These are phyloP conservation scores for Scaptodrosophila latifasciaeformis DNA, from an alignment of 2,888 invertebrate species.

Conservation along the genomic window DNA sequence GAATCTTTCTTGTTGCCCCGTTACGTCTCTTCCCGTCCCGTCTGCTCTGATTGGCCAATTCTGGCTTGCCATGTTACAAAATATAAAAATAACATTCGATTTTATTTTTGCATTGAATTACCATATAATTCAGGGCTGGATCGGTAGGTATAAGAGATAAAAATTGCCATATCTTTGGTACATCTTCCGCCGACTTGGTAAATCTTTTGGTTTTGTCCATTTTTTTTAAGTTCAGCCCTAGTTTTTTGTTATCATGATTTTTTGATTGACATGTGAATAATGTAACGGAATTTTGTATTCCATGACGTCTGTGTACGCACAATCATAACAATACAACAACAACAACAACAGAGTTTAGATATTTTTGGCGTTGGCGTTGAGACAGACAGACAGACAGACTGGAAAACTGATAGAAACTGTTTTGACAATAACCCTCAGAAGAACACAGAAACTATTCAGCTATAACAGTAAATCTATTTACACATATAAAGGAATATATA, in stretches of 20 bases:
- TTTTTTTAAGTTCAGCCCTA: too few species aligned
- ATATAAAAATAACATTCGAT: slow-evolving; percentile 28
- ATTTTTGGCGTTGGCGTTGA: too few species aligned
- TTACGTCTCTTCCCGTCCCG: slow-evolving; percentile 22
- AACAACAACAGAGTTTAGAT: not conserved
- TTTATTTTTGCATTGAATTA: slow-evolving; percentile 23
- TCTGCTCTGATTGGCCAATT: slow-evolving; percentile 44
- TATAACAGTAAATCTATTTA: too few species aligned
- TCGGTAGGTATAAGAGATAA: too few species aligned
- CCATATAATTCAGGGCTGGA: not conserved
- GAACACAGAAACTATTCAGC: too few species aligned
- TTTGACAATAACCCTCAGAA: not conserved
- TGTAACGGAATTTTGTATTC: slow-evolving; percentile 23
- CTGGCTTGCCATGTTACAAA: slow-evolving; percentile 9
- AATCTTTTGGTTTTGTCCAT: too few species aligned
- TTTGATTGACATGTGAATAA: slow-evolving; percentile 32
- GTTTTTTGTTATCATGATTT: not conserved
- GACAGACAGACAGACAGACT: not conserved
- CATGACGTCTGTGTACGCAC: slow-evolving; percentile 6
- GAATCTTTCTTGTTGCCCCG: slow-evolving; percentile 43
- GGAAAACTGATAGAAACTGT: too few species aligned
- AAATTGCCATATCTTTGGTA: too few species aligned
- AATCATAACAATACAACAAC: slow-evolving; percentile 5
- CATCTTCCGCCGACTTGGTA: too few species aligned
- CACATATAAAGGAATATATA: too few species aligned